A percentile compares a stretch with the other conserved stretches of the same genome.
Conservation (phyloP, 2,113 vertebrate species). For the Merops nubicus region DNA sequence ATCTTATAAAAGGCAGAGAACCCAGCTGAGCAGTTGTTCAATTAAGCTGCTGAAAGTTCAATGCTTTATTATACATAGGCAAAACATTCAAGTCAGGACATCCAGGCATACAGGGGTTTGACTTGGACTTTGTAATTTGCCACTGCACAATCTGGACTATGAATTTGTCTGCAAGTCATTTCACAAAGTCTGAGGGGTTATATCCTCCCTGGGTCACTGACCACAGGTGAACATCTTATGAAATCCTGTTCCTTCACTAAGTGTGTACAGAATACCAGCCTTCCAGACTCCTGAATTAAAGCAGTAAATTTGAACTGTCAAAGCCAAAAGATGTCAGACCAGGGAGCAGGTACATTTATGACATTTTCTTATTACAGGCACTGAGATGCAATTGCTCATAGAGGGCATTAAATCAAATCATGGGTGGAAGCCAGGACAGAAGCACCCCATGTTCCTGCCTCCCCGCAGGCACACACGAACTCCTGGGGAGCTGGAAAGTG, state of each 20-base stretch:
- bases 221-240: not conserved
- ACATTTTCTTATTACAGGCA: conserved; percentile 53
- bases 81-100: not conserved
- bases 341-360: conserved; percentile 52
- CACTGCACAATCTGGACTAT: not conserved
- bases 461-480: too few species aligned
- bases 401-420: conserved; percentile 35
- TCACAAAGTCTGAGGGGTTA: not conserved
- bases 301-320: conserved; percentile 58
- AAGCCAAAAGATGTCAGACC: conserved; percentile 28
- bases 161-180: conserved; percentile 2
- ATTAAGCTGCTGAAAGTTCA: not conserved
- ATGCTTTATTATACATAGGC: not conserved
- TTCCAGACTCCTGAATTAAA: conserved; percentile 56
- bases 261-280: not conserved
- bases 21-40: not conserved
- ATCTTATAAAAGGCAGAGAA: not conserved
- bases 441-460: not conserved
- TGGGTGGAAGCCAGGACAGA: not conserved
- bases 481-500: not conserved
- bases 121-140: not conserved
- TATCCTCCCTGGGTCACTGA: not conserved
- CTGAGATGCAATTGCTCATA: conserved; percentile 43
- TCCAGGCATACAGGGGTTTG: not conserved
- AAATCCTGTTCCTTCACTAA: not conserved